Evolutionary conservation across 2,888 invertebrate species (phyloP), one percentile per base, ranked within the genome.

Genomic region (Dorcus parallelipipedus): DNA sequence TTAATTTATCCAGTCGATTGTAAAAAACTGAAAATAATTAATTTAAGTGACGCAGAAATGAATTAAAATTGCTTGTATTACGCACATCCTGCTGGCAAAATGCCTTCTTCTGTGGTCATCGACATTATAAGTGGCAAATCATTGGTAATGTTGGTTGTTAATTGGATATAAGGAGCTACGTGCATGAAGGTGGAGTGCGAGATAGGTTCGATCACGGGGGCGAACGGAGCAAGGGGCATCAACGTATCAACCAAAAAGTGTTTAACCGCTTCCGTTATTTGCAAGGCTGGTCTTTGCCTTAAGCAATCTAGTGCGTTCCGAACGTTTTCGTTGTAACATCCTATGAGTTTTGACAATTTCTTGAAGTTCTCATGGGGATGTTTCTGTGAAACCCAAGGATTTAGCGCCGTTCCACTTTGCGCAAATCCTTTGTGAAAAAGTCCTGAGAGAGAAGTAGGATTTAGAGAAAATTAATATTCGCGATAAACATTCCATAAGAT

Each of bases 91-190:
- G 84, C 86, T 20, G 89, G 88, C 67, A 86, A 87, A 10, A 88
- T 79, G 57, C 90, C 90, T 73, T 91, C 91, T 56, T 89, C 85
- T n/a, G 84, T 83, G 0, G 86, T 84, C 51, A 87, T 83, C 4
- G 86, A 84, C 0, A 84, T 80, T 52, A 91, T 80, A 82, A 90
- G 87, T 0, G 91, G 91, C 5, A 87, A 71, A 59, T 86, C 83
- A 10, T 84, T 80, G 66, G 86, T 84, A 39, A 82, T 77, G 0
- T 88, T 88, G 5, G 80, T 78, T 51, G 73, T 78, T 1, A 90
- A 79, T 0, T 87, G 80, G 42, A 83, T 81, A 64, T 81, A 81
- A 0, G 91, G 91, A 51, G 85, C 80, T 56, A 86, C 81, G 0
- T 81, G 79, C 1, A 92, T 76, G 76, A 91, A 91, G 0, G 87